phyloP scores from a whole-genome alignment of 2,888 invertebrate genomes.

The Dryobotodes eremita region DNA sequence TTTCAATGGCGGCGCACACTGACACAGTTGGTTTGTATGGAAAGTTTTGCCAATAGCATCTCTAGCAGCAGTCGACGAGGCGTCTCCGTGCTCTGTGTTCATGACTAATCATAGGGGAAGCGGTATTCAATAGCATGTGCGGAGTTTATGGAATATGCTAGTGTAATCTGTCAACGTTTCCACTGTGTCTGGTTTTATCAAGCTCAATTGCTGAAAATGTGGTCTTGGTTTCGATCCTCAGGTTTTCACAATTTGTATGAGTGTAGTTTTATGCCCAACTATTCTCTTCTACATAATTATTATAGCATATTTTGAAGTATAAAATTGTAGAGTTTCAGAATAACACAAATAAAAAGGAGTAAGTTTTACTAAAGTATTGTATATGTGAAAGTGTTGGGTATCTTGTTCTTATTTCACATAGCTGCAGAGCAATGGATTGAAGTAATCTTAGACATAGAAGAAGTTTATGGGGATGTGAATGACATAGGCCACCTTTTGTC shows the following conservation, averaged over 20 bases:
- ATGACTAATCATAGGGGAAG: slow-evolving; percentile 35
- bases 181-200: not conserved
- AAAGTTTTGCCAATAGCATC: not conserved
- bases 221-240: too few relatives aligned
- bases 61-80: not conserved
- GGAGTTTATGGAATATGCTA: slow-evolving; percentile 34
- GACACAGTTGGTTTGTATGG: not conserved
- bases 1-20: too few relatives aligned
- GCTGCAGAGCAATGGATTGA: too few relatives aligned
- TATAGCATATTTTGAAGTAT: not conserved
- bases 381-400: not conserved
- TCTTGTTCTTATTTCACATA: not conserved
- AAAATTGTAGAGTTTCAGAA: not conserved
- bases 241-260: not conserved
- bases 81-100: not conserved
- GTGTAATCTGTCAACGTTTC: slow-evolving; percentile 29
- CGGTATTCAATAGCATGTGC: slow-evolving; percentile 57
- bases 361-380: not conserved
- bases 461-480: not conserved
- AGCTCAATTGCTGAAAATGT: not conserved
- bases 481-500: not conserved
- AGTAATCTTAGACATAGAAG: not conserved
- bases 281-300: not conserved
- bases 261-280: not conserved
- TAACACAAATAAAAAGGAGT: not conserved